Base-by-base conservation (phyloP, 2,797 vertebrate genomes). In the Danionella dracula region DNA sequence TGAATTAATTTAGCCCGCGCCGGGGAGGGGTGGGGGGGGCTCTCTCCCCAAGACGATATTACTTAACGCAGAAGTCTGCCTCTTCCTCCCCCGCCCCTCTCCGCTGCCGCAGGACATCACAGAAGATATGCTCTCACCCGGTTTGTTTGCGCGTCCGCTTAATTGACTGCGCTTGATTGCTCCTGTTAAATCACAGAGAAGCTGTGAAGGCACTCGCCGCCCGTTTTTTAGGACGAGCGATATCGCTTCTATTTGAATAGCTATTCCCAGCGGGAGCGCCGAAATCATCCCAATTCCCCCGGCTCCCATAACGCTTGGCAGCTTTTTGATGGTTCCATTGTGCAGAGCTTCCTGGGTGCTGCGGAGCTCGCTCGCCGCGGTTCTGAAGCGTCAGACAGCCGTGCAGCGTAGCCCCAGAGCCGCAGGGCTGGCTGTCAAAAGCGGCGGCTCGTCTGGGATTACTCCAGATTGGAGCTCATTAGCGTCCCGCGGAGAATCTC, bases 381-480 rank as follows among this genome's bases (percentile, higher is more conserved):
- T 68, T 71, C 65, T 61, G 59, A 68, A 63, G 68, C 59, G 48
- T 68, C 54, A 65, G 55, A 76, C 68, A 72, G 68, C 71, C 48
- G 11, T n/a, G 49, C 13, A 65, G 31, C 50, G 27, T 45, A 77
- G 69, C 61, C 46, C 45, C 68, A 58, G 71, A 71, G 68, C 71
- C 60, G 41, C 75, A 66, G 69, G 35, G 46, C 72, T 77, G 72
- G 66, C 72, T 74, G 75, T 72, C 75, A 77, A 66, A 57, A 62
- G 34, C 56, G 70, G 65, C 75, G 71, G 69, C 71, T 73, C 75
- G 63, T 63, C 62, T 74, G 75, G 72, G 75, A 77, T 77, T 74
- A 74, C 68, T 74, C 60, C 72, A 74, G 75, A 74, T 74, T 77
- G 75, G 68, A 77, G 75, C 75, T 77, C 75, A 74, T 77, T 74